Conservation (phyloP, 2,888 invertebrate species). For the Tiliacea citrago region DNA sequence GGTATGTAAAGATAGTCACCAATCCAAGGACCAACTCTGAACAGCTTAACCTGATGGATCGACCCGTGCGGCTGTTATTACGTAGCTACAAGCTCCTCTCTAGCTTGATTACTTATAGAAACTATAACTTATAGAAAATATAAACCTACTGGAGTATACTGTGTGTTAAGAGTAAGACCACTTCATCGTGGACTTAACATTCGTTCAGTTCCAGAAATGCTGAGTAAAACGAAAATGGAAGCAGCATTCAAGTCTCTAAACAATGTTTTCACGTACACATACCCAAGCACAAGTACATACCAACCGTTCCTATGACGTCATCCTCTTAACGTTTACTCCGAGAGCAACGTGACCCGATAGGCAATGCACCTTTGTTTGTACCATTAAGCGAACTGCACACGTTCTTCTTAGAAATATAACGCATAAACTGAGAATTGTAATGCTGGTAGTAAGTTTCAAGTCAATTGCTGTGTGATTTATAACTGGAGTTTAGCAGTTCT, state of each 20-base stretch:
- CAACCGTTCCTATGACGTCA: slow-evolving; percentile 49
- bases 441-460: slow-evolving; percentile 49
- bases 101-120: background rate
- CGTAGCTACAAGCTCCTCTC: too few species aligned
- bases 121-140: too few species aligned
- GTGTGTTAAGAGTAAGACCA: background rate
- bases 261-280: slow-evolving; percentile 12
- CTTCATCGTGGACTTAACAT: background rate
- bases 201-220: background rate
- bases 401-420: slow-evolving; percentile 61
- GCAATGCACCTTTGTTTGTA: slow-evolving; percentile 61
- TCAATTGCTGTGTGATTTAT: slow-evolving; percentile 47
- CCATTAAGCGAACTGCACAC: slow-evolving; percentile 61
- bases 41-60: too few species aligned
- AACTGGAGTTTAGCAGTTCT: slow-evolving; percentile 10
- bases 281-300: slow-evolving; percentile 14
- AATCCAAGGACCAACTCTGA: too few species aligned
- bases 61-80: too few species aligned
- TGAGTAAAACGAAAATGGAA: slow-evolving; percentile 23
- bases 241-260: background rate
- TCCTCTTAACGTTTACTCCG: slow-evolving; percentile 43
- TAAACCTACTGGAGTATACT: background rate
- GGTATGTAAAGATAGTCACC: too few species aligned
- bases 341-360: slow-evolving; percentile 67
- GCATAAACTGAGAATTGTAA: slow-evolving; percentile 57